Evolutionary conservation across 2,113 vertebrate species (phyloP).

Genomic region (Delphinapterus leucas): DNA sequence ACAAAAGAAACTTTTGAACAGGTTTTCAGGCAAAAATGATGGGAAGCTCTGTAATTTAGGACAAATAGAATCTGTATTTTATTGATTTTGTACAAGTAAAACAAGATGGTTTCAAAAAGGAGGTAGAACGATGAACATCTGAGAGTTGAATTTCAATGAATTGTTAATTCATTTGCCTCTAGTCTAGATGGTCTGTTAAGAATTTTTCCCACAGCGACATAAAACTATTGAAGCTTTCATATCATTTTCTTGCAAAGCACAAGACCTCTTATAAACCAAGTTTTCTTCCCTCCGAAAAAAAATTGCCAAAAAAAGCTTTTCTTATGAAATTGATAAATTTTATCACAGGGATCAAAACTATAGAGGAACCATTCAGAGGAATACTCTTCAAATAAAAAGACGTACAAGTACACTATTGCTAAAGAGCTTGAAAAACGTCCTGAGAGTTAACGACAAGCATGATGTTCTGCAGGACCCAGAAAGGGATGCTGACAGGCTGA

Average conservation of each 20-base stretch:
- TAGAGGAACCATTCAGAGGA: neutral
- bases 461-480: neutral
- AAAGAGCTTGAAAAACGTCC: neutral
- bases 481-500: neutral
- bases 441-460: neutral
- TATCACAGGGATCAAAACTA: neutral
- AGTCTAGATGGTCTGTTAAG: neutral
- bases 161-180: neutral
- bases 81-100: neutral
- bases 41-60: neutral
- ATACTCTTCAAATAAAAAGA: neutral
- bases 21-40: neutral
- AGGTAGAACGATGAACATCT: neutral
- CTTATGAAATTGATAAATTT: neutral
- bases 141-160: neutral
- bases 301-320: neutral
- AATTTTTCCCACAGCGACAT: neutral
- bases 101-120: neutral
- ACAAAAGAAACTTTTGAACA: neutral
- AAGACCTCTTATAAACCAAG: neutral
- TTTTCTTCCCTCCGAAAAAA: neutral
- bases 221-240: neutral
- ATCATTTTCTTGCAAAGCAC: neutral
- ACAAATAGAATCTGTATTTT: neutral
- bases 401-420: neutral